Evolutionary conservation across 2,888 invertebrate species (phyloP).

Genomic region (Lingula anatina): DNA sequence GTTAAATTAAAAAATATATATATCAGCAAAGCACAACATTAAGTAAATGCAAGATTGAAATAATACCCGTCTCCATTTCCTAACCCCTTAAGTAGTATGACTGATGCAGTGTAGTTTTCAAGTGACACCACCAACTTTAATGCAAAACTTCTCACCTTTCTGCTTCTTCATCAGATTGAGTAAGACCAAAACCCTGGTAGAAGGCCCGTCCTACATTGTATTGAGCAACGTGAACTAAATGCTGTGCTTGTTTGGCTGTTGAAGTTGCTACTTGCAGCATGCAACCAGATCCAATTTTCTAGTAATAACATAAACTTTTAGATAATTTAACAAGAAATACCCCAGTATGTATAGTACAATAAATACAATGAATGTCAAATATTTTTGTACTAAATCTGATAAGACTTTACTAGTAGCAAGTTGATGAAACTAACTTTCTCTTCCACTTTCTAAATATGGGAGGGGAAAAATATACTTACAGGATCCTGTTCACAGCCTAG

Average conservation of each 20-base stretch:
- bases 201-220: constrained; percentile 50
- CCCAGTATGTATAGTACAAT: background rate
- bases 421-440: too few relatives aligned
- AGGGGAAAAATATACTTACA: too few relatives aligned
- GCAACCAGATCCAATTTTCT: constrained; percentile 41
- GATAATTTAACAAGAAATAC: background rate
- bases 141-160: too few relatives aligned
- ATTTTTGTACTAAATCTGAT: background rate
- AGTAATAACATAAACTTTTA: constrained; percentile 2
- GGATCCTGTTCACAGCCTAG: constrained; percentile 35
- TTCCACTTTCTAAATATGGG: too few relatives aligned
- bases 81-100: too few relatives aligned
- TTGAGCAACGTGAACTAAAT: constrained; percentile 38
- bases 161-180: constrained; percentile 45
- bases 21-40: background rate
- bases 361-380: constrained; percentile 1
- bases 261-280: constrained; percentile 32
- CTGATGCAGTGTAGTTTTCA: too few relatives aligned
- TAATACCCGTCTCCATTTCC: too few relatives aligned
- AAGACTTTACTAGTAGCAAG: too few relatives aligned
- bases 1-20: background rate
- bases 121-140: too few relatives aligned
- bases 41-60: too few relatives aligned
- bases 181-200: constrained; percentile 49
- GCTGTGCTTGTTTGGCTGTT: constrained; percentile 25